These are phyloP conservation scores for Speoplatyrhinus poulsoni DNA, from an alignment of 2,113 vertebrate genomes.

Conservation along the genomic window DNA sequence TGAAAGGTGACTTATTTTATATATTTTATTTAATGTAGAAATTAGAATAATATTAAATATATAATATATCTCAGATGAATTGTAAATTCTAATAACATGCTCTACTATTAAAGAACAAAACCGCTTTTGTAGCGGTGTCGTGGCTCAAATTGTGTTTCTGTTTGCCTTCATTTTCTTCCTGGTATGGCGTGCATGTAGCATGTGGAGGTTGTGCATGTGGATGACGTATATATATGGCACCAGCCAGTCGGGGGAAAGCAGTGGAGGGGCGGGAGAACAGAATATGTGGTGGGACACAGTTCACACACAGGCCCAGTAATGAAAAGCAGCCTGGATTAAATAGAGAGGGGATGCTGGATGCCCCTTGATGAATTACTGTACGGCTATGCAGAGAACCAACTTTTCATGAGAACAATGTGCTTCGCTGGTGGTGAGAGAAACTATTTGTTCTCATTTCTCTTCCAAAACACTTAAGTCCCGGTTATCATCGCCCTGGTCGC, in stretches of 20 bases:
- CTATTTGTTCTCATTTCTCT: not conserved
- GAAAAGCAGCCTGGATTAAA: slow-evolving; percentile 59
- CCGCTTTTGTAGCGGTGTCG: too few relatives aligned
- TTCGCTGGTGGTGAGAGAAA: slow-evolving; percentile 3
- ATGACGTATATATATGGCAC: slow-evolving; percentile 49
- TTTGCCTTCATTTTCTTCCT: slow-evolving; percentile 11
- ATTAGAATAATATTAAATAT: too few relatives aligned
- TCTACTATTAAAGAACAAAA: too few relatives aligned
- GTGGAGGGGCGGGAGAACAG: slow-evolving; percentile 55
- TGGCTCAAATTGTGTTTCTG: not conserved
- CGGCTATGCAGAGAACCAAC: slow-evolving; percentile 21
- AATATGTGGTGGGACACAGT: slow-evolving; percentile 56
- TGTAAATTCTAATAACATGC: too few relatives aligned
- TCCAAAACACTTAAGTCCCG: slow-evolving; percentile 27
- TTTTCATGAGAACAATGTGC: slow-evolving; percentile 18
- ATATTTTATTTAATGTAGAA: too few relatives aligned
- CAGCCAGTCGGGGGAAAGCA: slow-evolving; percentile 54
- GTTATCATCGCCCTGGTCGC: slow-evolving; percentile 15
- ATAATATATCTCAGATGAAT: too few relatives aligned
- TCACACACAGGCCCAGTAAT: slow-evolving; percentile 56
- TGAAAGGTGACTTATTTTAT: too few relatives aligned
- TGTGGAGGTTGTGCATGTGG: slow-evolving; percentile 13
- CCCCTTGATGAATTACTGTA: slow-evolving; percentile 36
- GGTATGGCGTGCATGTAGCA: slow-evolving; percentile 14
- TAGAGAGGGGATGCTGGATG: slow-evolving; percentile 12